phyloP scores from a whole-genome alignment of 2,113 vertebrate species.

The Tychaedon coryphoeus region DNA sequence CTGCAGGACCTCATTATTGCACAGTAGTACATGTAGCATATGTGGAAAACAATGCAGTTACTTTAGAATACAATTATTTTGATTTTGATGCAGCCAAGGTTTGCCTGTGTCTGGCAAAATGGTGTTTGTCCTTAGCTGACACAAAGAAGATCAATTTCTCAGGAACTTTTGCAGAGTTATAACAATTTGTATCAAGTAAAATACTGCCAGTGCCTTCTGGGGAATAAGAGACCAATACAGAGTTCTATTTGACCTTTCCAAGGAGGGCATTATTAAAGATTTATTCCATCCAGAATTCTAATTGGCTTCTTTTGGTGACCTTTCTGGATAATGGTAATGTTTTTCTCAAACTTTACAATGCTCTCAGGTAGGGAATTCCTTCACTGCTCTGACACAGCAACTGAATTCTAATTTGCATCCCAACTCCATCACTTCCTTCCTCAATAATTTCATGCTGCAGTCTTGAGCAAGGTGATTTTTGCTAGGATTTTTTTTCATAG shows the following conservation, averaged over 20 bases:
- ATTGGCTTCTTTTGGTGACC: constrained; percentile 35
- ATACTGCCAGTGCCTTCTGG: background rate
- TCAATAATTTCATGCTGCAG: background rate
- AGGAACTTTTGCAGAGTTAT: background rate
- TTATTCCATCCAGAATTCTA: constrained; percentile 34
- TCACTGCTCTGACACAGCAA: background rate
- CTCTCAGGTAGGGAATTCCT: constrained; percentile 26
- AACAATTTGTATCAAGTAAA: background rate
- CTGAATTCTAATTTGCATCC: constrained; percentile 22
- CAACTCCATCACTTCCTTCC: background rate
- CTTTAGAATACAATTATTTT: background rate
- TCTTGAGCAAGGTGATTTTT: background rate
- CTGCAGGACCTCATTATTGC: background rate
- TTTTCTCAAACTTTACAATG: constrained; percentile 28
- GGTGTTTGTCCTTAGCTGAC: background rate
- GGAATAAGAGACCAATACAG: background rate
- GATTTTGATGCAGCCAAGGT: background rate
- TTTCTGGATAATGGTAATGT: constrained; percentile 26
- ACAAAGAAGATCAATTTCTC: background rate
- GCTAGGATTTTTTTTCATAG: background rate
- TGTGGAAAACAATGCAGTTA: background rate
- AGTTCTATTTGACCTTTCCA: constrained; percentile 24
- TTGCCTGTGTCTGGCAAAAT: background rate
- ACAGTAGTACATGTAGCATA: background rate
- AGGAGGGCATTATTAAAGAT: constrained; percentile 33